Evolutionary conservation across 1,140 invertebrate species (phyloP).

Genomic region (Drosophila busckii): DNA sequence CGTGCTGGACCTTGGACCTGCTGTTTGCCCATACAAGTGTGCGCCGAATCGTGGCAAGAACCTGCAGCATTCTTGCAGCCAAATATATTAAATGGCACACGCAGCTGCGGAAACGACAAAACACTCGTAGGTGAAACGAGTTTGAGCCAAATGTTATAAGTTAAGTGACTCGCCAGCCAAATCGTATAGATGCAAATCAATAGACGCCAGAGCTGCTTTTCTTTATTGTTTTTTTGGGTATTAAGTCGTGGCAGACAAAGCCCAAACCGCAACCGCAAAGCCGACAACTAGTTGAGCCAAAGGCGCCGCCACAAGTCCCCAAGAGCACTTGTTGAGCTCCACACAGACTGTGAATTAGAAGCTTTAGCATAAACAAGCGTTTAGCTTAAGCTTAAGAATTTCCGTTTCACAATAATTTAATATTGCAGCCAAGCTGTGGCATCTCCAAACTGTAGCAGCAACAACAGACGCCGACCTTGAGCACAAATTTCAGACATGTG

Average conservation of each 20-base stretch:
- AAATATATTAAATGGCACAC: constrained; percentile 46
- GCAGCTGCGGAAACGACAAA: constrained; percentile 71
- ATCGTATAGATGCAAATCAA: constrained; percentile 73
- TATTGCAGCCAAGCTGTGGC: constrained; percentile 23
- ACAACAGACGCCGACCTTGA: constrained; percentile 35
- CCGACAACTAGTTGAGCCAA: constrained; percentile 53
- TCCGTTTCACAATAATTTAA: constrained; percentile 59
- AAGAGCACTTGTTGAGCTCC: constrained; percentile 5
- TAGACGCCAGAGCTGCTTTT: constrained; percentile 44
- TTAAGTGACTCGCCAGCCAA: constrained; percentile 48
- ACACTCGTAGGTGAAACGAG: constrained; percentile 74
- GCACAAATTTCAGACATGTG: constrained; percentile 23
- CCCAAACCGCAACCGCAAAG: constrained; percentile 55
- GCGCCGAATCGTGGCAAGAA: constrained; percentile 22
- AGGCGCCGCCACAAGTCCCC: constrained; percentile 57
- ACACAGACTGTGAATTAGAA: constrained; percentile 3
- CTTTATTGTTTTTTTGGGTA: constrained; percentile 8
- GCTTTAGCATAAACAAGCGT: constrained; percentile 41
- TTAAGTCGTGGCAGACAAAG: constrained; percentile 21
- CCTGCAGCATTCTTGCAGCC: constrained; percentile 14
- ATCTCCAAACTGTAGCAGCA: constrained; percentile 37
- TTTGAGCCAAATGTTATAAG: constrained; percentile 56
- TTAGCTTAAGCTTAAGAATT: constrained; percentile 57
- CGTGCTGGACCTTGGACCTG: constrained; percentile 52
- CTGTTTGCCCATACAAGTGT: constrained; percentile 12